Percentiles rank a stretch among this genome's conserved stretches.
Conservation (phyloP, 2,113 vertebrate species). For the Canis aureus region DNA sequence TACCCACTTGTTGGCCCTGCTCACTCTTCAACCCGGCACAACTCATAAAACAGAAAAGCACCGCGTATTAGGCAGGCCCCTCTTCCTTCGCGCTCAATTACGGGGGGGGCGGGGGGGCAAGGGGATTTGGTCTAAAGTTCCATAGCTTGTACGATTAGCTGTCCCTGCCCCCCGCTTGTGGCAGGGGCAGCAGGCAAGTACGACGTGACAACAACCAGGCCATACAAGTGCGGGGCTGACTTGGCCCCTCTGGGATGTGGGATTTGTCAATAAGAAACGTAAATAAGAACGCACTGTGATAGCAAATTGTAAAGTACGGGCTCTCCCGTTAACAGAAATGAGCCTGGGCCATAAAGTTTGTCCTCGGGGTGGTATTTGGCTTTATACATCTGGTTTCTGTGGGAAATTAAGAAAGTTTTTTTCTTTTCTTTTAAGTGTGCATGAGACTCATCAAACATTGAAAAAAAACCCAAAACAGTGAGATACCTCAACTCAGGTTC, state of each 20-base stretch:
- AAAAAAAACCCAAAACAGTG: not conserved
- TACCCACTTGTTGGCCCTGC: too few relatives aligned
- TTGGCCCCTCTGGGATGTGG: not conserved
- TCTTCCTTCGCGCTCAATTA: not conserved
- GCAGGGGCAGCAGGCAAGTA: not conserved
- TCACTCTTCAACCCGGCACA: not conserved
- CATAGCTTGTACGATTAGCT: not conserved
- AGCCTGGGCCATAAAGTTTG: not conserved
- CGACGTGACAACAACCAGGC: not conserved
- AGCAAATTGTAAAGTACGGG: slow-evolving; percentile 3
- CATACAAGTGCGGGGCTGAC: not conserved
- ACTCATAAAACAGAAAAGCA: not conserved
- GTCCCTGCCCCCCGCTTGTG: not conserved
- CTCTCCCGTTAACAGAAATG: not conserved
- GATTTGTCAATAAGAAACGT: not conserved
- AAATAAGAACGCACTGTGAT: not conserved
- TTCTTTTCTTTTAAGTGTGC: not conserved
- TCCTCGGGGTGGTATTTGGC: not conserved
- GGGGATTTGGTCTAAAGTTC: not conserved
- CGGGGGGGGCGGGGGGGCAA: not conserved
- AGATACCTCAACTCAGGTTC: not conserved
- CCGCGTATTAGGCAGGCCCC: not conserved
- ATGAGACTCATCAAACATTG: not conserved
- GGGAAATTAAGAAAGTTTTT: slow-evolving; percentile 7
- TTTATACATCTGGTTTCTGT: not conserved